Evolutionary conservation across 35 echinoderm and acorn worm species (phyloP), one percentile per base, ranked within the genome.

Genomic region (Diadema setosum): DNA sequence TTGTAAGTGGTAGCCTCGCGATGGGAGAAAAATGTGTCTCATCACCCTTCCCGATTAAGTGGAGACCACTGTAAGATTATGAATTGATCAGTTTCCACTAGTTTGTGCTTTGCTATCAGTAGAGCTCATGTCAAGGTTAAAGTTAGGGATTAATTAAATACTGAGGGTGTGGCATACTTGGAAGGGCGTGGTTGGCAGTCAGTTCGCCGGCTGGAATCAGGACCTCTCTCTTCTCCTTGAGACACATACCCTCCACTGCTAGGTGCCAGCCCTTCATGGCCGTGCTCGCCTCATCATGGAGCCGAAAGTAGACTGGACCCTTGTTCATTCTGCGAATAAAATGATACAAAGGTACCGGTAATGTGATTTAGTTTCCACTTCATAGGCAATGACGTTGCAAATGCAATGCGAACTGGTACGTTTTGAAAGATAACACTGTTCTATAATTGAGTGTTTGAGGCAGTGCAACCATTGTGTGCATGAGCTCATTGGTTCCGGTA

Each of bases 201-300:
- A 78, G 33, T 7, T 78, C 36, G 18, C 73, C 73, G 12, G 73
- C 39, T 0, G 73, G 73, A 21, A 78, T 78, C 14, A 78, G 37
- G 40, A 78, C 73, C 24, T 78, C 73, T 78, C 73, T 78, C 73
- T 78, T 78, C 73, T 78, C 73, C 73, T 18, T 44, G 12, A 78
- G 15, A 32, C 73, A 78, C 29, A 36, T 36, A 25, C 73, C 73
- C 14, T 78, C 73, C 5, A 78, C 29, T n/a, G 34, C 73, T 21
- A 14, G 33, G 73, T 78, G 73, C 73, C 73, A 78, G 29, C 73
- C 73, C 12, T 18, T 33, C 73, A 78, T 78, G 39, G 73, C 73
- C 29, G 40, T 44, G 44, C 73, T 78, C 1, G 29, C 34, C 24
- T 2, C 7, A 78, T 78, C 73, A 78, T 78, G 29, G 2, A 78